Conservation (phyloP, 1,140 invertebrate species). For the Drosophila santomea region DNA sequence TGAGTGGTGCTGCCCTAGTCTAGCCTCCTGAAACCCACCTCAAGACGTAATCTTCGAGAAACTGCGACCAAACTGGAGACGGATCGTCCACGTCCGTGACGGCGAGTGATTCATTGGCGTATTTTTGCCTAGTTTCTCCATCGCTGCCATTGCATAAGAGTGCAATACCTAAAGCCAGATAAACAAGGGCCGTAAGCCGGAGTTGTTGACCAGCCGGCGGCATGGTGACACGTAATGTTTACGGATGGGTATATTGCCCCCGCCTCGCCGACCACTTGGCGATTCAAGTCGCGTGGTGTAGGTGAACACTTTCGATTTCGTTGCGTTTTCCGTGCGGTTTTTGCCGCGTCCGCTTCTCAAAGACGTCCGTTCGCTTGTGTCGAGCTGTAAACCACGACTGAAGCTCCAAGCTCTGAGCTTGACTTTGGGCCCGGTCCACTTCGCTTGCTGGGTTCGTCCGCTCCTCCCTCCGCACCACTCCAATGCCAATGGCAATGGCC, state of each 20-base stretch:
- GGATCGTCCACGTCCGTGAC: conserved; percentile 32
- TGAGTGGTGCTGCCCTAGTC: neutral
- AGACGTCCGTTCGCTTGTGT: conserved; percentile 14
- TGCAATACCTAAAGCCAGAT: conserved; percentile 42
- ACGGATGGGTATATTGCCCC: conserved; percentile 31
- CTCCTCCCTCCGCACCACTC: conserved; percentile 22
- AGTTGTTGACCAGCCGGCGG: conserved; percentile 48
- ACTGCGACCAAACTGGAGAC: conserved; percentile 73
- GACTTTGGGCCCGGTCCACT: conserved; percentile 16
- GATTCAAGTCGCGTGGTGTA: conserved; percentile 51
- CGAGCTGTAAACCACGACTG: conserved; percentile 49
- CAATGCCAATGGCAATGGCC: conserved; percentile 41
- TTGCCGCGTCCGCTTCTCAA: conserved; percentile 13
- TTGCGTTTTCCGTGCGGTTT: conserved; percentile 37
- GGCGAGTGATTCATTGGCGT: conserved; percentile 69
- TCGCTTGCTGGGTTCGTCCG: neutral
- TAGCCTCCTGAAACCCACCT: conserved; percentile 55
- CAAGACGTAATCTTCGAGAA: conserved; percentile 83
- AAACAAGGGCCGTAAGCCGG: conserved; percentile 47
- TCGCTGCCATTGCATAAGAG: conserved; percentile 69
- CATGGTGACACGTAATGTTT: conserved; percentile 61
- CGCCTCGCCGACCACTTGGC: conserved; percentile 30
- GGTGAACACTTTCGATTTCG: conserved; percentile 63
- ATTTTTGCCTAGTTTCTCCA: conserved; percentile 77
- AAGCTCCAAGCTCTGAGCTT: conserved; percentile 18